These are phyloP conservation scores for Chrysolina americana DNA, from an alignment of 2,888 invertebrate species.

Conservation along the genomic window DNA sequence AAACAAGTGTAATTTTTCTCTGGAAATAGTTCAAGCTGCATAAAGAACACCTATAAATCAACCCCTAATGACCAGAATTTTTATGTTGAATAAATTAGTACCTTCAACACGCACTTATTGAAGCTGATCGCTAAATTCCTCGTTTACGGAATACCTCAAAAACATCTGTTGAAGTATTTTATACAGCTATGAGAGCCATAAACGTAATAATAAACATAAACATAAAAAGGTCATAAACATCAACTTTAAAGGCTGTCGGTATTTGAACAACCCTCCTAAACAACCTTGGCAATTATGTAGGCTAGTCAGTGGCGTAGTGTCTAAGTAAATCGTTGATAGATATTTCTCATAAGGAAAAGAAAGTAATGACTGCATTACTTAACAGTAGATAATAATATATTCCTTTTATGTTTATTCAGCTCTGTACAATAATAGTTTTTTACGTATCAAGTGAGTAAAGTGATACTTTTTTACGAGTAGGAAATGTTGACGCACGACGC, in stretches of 20 bases:
- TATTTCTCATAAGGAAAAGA: too few relatives aligned
- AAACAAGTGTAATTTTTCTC: too few relatives aligned
- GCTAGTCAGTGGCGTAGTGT: neutral
- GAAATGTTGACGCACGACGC: too few relatives aligned
- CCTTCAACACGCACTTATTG: neutral
- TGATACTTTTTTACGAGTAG: too few relatives aligned
- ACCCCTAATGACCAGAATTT: neutral
- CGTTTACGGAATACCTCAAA: neutral
- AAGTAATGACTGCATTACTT: too few relatives aligned
- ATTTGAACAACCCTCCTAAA: conserved; percentile 9
- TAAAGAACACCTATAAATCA: neutral
- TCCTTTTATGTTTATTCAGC: too few relatives aligned
- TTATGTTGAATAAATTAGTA: neutral
- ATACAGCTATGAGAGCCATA: neutral
- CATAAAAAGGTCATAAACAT: conserved; percentile 24
- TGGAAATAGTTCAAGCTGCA: too few relatives aligned
- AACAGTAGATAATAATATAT: too few relatives aligned
- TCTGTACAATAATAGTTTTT: too few relatives aligned
- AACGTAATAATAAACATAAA: conserved; percentile 22
- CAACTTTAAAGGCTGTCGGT: neutral
- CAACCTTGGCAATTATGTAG: conserved; percentile 3
- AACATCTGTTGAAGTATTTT: conserved; percentile 17
- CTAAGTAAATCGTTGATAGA: too few relatives aligned
- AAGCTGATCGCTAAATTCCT: neutral
- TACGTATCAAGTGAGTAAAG: too few relatives aligned